Conservation (phyloP, 1,140 invertebrate species). For the Trypoxylus dichotomus region DNA sequence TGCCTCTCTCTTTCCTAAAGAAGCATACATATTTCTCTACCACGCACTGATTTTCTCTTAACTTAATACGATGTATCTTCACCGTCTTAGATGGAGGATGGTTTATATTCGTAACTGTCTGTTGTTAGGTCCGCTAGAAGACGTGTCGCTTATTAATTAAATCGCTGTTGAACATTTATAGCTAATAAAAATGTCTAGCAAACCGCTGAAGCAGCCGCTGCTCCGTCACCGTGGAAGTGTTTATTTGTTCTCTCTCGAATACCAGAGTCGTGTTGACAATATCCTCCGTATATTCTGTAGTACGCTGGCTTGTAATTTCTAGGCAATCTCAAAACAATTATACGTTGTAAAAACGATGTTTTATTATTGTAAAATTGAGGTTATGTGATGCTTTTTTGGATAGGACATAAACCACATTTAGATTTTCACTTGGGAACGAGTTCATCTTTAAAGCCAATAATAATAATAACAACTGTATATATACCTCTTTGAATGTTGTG, state of each 20-base stretch:
- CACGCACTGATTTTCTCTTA: not conserved
- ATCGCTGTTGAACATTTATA: constrained; percentile 7
- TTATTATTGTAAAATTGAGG: not conserved
- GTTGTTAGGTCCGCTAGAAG: not conserved
- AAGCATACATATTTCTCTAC: too few species aligned
- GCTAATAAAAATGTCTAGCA: constrained; percentile 9
- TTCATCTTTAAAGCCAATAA: too few species aligned
- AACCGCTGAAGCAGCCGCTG: not conserved
- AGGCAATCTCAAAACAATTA: not conserved
- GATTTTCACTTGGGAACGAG: not conserved
- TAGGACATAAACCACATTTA: not conserved
- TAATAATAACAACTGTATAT: too few species aligned
- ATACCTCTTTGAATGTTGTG: too few species aligned
- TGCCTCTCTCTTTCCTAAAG: too few species aligned
- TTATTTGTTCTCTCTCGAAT: not conserved
- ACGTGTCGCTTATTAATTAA: constrained; percentile 7
- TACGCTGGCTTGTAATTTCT: not conserved
- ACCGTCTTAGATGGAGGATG: not conserved
- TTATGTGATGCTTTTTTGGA: not conserved
- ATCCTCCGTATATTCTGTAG: not conserved
- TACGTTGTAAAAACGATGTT: not conserved
- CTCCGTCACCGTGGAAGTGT: not conserved
- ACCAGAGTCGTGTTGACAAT: not conserved
- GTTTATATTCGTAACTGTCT: constrained; percentile 1
- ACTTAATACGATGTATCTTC: not conserved